These are phyloP conservation scores for Hydriomena furcata DNA, from an alignment of 2,888 invertebrate species.

Conservation along the genomic window DNA sequence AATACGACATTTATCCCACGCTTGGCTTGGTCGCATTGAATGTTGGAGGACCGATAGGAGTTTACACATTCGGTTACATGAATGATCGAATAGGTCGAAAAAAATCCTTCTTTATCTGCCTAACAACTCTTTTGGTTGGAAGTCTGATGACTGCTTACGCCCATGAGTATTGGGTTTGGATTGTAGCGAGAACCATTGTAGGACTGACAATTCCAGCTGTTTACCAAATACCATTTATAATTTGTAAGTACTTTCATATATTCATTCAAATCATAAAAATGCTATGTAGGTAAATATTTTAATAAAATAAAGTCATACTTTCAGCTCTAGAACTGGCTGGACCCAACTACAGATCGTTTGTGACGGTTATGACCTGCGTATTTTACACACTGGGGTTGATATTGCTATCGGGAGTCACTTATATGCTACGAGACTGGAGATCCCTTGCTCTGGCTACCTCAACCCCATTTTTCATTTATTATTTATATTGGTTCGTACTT, in stretches of 20 bases:
- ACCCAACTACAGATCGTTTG: conserved; percentile 94
- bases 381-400: conserved; percentile 95
- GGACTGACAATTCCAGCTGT: conserved; percentile 96
- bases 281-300: too few relatives aligned
- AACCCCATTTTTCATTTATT: conserved; percentile 92
- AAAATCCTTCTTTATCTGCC: conserved; percentile 92
- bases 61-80: conserved; percentile 92
- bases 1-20: conserved; percentile 93
- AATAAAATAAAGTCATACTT: conserved; percentile 43
- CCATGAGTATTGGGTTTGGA: conserved; percentile 92
- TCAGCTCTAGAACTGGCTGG: conserved; percentile 95
- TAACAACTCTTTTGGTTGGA: conserved; percentile 91
- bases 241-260: conserved; percentile 88
- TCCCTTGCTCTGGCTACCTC: conserved; percentile 91
- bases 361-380: conserved; percentile 95
- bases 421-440: conserved; percentile 93
- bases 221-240: conserved; percentile 97
- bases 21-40: conserved; percentile 93
- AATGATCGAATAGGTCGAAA: conserved; percentile 95
- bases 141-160: conserved; percentile 92
- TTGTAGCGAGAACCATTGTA: conserved; percentile 90
- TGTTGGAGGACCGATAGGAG: conserved; percentile 94
- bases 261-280: too few relatives aligned
- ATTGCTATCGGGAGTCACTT: conserved; percentile 92
- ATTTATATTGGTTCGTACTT: conserved; percentile 92